Conservation (phyloP, 2,113 vertebrate genomes). For the Phainopepla nitens region DNA sequence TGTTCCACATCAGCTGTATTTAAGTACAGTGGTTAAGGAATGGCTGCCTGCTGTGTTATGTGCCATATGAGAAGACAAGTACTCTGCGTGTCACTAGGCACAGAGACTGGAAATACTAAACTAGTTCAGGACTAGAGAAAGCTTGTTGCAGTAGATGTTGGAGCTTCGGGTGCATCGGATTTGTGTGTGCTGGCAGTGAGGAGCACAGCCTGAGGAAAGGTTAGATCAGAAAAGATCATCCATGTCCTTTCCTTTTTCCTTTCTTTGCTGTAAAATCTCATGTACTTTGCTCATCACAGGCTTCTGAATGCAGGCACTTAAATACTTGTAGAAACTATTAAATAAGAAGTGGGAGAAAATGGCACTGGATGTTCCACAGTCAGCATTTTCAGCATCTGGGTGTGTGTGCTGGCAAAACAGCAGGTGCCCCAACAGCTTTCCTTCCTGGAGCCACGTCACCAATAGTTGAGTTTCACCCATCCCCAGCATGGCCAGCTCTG, state of each 20-base stretch:
- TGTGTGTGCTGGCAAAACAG: background rate
- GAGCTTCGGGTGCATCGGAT: accelerated
- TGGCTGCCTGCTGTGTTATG: background rate
- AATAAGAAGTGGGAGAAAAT: background rate
- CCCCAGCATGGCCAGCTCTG: background rate
- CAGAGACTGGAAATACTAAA: background rate
- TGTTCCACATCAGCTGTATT: conserved; percentile 20
- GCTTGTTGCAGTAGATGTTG: background rate
- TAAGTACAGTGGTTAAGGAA: background rate
- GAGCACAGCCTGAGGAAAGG: background rate
- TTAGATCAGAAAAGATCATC: background rate
- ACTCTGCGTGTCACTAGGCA: background rate
- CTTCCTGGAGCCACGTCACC: background rate
- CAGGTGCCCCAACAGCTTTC: background rate
- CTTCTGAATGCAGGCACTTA: background rate
- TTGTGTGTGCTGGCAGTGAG: background rate
- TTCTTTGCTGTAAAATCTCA: background rate
- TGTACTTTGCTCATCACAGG: background rate
- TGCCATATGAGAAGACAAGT: background rate
- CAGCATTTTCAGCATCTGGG: background rate
- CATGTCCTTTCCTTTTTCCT: background rate
- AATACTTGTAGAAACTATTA: background rate
- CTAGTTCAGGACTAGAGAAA: background rate
- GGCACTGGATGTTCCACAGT: background rate
- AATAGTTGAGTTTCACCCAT: background rate